Evolutionary conservation across 2,888 invertebrate genomes (phyloP).

Genomic region (Caenorhabditis plicata): DNA sequence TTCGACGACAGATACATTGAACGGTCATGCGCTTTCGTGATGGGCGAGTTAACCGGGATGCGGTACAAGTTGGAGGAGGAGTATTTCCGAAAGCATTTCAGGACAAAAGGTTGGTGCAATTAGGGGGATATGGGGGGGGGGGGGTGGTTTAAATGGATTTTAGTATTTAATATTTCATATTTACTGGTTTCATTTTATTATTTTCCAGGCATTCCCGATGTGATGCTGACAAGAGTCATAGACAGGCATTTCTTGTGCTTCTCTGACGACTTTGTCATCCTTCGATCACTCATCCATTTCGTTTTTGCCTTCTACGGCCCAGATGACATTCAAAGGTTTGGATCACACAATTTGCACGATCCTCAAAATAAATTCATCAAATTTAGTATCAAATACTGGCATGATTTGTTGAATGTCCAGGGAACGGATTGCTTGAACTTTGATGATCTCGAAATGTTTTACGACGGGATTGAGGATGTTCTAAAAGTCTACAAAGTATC

Average conservation of each 20-base stretch:
- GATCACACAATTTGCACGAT: not conserved
- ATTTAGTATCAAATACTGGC: conserved; percentile 12
- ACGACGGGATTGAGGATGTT: conserved; percentile 3
- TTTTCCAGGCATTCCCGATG: too few species aligned
- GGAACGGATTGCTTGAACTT: conserved; percentile 3
- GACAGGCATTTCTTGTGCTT: conserved; percentile 5
- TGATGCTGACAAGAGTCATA: not conserved
- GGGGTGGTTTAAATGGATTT: too few species aligned
- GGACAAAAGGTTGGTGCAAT: too few species aligned
- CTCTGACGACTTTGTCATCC: conserved; percentile 5
- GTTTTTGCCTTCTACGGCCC: conserved; percentile 16
- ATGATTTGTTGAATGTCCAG: conserved; percentile 13
- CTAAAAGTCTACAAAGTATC: conserved; percentile 2
- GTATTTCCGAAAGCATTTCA: too few species aligned
- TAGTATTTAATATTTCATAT: too few species aligned
- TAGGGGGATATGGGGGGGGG: too few species aligned
- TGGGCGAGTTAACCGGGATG: too few species aligned
- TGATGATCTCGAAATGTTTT: conserved; percentile 1
- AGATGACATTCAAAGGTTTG: conserved; percentile 9
- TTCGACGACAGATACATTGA: too few species aligned
- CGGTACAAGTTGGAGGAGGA: too few species aligned
- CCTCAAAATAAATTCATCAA: not conserved
- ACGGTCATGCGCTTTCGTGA: too few species aligned
- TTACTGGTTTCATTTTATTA: too few species aligned
- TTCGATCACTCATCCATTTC: conserved; percentile 4